phyloP scores from a whole-genome alignment of 2,113 vertebrate genomes.

The Taurulus bubalis region DNA sequence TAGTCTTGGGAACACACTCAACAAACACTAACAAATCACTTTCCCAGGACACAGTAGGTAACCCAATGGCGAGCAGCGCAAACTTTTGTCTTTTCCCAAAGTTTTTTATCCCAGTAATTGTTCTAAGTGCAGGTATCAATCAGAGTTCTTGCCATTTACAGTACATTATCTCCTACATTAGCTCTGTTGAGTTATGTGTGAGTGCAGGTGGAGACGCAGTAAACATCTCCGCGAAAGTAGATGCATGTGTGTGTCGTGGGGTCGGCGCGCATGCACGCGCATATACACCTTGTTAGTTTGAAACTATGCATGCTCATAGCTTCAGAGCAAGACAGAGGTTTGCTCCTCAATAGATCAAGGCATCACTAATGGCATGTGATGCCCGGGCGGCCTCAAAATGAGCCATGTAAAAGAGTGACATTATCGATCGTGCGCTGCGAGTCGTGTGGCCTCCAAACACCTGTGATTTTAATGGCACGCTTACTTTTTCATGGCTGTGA shows the following conservation, averaged over 20 bases:
- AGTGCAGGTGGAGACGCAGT: conserved; percentile 71
- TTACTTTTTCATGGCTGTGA: conserved; percentile 82
- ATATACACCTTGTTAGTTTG: conserved; percentile 61
- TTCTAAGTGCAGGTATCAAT: conserved; percentile 84
- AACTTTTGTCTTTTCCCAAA: conserved; percentile 77
- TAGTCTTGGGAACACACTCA: conserved; percentile 71
- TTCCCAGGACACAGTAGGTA: conserved; percentile 44
- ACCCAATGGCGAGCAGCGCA: conserved; percentile 58
- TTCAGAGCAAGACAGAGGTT: conserved; percentile 58
- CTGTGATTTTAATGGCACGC: conserved; percentile 83
- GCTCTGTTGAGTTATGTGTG: conserved; percentile 78
- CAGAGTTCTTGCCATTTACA: conserved; percentile 81
- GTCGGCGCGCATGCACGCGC: conserved; percentile 38
- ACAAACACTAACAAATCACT: conserved; percentile 81
- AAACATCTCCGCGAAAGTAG: conserved; percentile 54
- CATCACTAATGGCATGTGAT: conserved; percentile 81
- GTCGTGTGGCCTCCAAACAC: conserved; percentile 77
- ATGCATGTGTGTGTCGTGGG: conserved; percentile 29
- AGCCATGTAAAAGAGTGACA: conserved; percentile 80
- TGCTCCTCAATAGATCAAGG: conserved; percentile 72
- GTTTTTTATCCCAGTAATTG: conserved; percentile 81
- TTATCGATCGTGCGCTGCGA: conserved; percentile 80
- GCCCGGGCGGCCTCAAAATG: conserved; percentile 75
- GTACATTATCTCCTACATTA: conserved; percentile 84
- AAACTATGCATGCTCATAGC: conserved; percentile 55